Conservation (phyloP, 1,140 invertebrate genomes). For the Monochamus saltuarius region DNA sequence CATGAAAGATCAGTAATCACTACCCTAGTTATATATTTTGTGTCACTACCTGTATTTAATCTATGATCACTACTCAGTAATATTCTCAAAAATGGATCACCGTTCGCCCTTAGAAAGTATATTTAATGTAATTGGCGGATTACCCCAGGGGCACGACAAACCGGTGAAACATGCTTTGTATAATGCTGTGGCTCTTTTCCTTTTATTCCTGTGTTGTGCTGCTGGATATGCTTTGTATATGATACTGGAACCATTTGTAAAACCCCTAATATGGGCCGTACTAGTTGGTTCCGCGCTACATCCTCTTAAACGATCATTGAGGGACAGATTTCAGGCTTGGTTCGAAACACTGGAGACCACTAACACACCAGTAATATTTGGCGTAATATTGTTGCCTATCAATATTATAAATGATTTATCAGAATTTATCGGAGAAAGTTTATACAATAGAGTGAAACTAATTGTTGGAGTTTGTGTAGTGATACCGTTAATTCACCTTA, state of each 20-base stretch:
- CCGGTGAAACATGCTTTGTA: conserved; percentile 86
- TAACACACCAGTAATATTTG: conserved; percentile 64
- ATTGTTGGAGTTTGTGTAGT: conserved; percentile 50
- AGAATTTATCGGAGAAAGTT: conserved; percentile 66
- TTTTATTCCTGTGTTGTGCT: conserved; percentile 65
- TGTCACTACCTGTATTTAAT: no score
- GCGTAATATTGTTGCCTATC: conserved; percentile 72
- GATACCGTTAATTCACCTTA: conserved; percentile 52
- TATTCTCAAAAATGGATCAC: conserved; percentile 41
- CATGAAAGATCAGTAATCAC: no score
- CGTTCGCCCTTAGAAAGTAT: conserved; percentile 50
- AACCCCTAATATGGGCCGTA: conserved; percentile 90
- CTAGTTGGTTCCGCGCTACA: conserved; percentile 88
- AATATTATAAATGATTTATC: conserved; percentile 69
- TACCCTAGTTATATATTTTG: no score
- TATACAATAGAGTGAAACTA: conserved; percentile 63
- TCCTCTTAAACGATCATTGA: conserved; percentile 80
- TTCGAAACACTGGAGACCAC: conserved; percentile 62
- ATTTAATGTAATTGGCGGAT: conserved; percentile 48
- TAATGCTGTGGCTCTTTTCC: conserved; percentile 76
- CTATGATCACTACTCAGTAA: no score
- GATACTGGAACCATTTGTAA: conserved; percentile 86
- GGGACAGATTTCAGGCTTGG: conserved; percentile 71
- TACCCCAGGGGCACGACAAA: conserved; percentile 64
- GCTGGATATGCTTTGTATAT: conserved; percentile 79